Percentiles rank a stretch among this genome's conserved stretches.
phyloP scores from a whole-genome alignment of 2,113 vertebrate species.

The Turdus rufiventris region DNA sequence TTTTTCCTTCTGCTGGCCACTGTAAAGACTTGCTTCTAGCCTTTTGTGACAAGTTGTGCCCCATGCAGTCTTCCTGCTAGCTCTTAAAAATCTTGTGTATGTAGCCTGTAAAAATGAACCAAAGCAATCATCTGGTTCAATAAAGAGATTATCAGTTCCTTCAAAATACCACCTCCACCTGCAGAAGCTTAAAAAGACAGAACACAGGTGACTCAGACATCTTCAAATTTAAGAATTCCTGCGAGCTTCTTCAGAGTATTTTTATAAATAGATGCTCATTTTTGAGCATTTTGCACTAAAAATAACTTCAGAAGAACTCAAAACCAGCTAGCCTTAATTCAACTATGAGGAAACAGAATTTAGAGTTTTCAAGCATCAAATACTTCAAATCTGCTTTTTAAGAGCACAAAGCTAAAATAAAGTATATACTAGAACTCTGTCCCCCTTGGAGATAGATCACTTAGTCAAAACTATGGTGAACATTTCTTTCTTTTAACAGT shows the following conservation, averaged over 20 bases:
- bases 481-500: background rate
- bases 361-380: background rate
- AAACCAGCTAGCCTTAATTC: background rate
- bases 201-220: background rate
- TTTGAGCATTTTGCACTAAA: constrained; percentile 13
- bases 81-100: background rate
- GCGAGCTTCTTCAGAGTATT: background rate
- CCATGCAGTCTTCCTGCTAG: background rate
- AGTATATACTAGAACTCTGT: background rate
- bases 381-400: background rate
- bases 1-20: background rate
- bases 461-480: background rate
- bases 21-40: background rate
- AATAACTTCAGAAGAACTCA: constrained; percentile 15
- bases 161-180: background rate
- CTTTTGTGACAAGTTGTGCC: background rate
- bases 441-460: background rate
- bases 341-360: background rate
- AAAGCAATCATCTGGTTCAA: background rate
- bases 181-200: background rate
- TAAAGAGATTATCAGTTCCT: background rate
- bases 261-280: background rate
- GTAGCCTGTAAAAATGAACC: background rate
- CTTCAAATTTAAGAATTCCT: background rate
- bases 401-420: background rate